Evolutionary conservation across 2,888 invertebrate species (phyloP).

Genomic region (Trichacis sp.): DNA sequence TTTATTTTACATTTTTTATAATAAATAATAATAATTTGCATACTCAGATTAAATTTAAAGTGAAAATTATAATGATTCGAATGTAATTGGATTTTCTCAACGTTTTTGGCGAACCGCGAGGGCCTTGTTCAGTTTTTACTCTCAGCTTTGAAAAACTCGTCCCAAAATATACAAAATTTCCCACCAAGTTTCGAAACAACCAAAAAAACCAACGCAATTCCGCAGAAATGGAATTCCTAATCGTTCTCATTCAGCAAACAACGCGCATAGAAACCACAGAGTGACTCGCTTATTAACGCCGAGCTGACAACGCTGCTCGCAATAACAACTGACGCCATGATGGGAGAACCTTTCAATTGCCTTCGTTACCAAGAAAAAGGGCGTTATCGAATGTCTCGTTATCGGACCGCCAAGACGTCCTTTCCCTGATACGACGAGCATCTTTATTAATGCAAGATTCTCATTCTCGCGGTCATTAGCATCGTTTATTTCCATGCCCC

Average conservation of each 20-base stretch:
- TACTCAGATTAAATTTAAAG: too few species aligned
- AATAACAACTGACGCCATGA: constrained; percentile 18
- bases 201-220: not conserved
- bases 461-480: constrained; percentile 54
- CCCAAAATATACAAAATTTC: too few species aligned
- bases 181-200: too few species aligned
- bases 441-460: constrained; percentile 51
- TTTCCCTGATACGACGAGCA: constrained; percentile 26
- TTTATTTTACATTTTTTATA: too few species aligned
- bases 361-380: constrained; percentile 50
- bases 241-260: not conserved
- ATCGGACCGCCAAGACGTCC: constrained; percentile 13
- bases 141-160: too few species aligned
- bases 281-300: constrained; percentile 21
- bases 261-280: not conserved
- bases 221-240: not conserved
- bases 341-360: constrained; percentile 23
- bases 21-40: too few species aligned
- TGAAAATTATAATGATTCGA: too few species aligned
- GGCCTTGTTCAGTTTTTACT: too few species aligned
- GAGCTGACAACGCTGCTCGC: constrained; percentile 12
- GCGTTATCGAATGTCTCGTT: constrained; percentile 15
- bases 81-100: too few species aligned
- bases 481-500: constrained; percentile 49
- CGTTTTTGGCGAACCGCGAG: too few species aligned